Evolutionary conservation across 1,140 invertebrate genomes (phyloP).

Genomic region (Uloborus diversus): DNA sequence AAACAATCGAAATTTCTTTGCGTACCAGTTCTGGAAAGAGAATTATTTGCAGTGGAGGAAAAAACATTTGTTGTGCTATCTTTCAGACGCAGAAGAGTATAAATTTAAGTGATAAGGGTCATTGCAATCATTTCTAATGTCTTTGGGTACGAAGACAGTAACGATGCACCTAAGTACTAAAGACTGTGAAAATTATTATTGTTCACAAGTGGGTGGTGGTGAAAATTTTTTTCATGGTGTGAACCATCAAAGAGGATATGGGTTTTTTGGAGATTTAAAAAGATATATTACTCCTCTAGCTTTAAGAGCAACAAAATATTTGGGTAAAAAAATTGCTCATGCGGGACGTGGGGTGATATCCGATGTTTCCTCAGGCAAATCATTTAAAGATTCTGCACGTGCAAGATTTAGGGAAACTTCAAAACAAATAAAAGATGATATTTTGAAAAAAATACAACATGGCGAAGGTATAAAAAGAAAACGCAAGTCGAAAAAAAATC

Average conservation of each 20-base stretch:
- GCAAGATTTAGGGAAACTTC: neutral
- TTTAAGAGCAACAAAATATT: neutral
- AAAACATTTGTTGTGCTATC: conserved; percentile 1
- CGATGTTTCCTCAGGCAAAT: neutral
- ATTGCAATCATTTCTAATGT: neutral
- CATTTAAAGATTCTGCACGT: neutral
- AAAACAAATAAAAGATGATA: neutral
- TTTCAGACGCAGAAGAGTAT: neutral
- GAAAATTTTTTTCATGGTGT: neutral
- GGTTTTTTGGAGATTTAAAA: neutral
- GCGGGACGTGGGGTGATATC: neutral
- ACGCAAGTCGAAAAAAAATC: neutral
- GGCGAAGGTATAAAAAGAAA: conserved; percentile 7
- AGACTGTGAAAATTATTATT: neutral
- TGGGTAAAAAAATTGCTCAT: neutral
- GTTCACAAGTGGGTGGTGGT: neutral
- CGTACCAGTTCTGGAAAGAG: neutral
- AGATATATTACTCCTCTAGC: neutral
- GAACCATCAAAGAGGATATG: neutral
- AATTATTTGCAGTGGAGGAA: neutral
- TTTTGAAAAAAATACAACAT: neutral
- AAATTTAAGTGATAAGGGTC: neutral
- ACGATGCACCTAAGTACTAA: neutral
- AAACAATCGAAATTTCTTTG: neutral
- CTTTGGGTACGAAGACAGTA: too few species aligned